Conservation (phyloP, 2,113 vertebrate genomes). For the Falcunculus frontatus region DNA sequence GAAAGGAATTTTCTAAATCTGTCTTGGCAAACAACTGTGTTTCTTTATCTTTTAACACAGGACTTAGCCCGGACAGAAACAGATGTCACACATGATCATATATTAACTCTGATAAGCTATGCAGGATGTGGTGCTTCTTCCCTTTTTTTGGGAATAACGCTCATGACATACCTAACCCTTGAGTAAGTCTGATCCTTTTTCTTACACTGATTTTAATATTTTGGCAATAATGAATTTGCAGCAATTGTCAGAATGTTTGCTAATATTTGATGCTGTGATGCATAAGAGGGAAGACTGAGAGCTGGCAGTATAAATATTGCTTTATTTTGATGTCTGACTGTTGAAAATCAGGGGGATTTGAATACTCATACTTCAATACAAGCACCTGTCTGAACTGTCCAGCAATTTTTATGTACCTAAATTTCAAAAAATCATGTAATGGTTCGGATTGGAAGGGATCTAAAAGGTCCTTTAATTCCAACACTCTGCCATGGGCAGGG, state of each 20-base stretch:
- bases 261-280: neutral
- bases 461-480: neutral
- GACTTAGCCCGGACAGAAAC: slow-evolving; percentile 71
- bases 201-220: neutral
- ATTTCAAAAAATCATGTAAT: neutral
- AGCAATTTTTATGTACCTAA: neutral
- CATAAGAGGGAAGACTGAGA: neutral
- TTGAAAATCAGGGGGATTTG: neutral
- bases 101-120: slow-evolving; percentile 80
- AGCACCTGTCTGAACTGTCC: neutral
- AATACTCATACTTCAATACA: neutral
- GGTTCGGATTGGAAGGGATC: neutral
- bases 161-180: slow-evolving; percentile 81
- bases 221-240: neutral
- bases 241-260: neutral
- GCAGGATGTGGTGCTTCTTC: slow-evolving; percentile 83
- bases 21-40: neutral
- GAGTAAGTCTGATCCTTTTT: slow-evolving; percentile 75
- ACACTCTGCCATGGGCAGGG: neutral
- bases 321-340: neutral
- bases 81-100: slow-evolving; percentile 43
- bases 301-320: neutral
- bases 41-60: slow-evolving; percentile 61
- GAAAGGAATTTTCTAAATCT: neutral
- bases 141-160: slow-evolving; percentile 81